Base-by-base conservation (phyloP, 1,140 invertebrate species). In the Zaprionus camerounensis region DNA sequence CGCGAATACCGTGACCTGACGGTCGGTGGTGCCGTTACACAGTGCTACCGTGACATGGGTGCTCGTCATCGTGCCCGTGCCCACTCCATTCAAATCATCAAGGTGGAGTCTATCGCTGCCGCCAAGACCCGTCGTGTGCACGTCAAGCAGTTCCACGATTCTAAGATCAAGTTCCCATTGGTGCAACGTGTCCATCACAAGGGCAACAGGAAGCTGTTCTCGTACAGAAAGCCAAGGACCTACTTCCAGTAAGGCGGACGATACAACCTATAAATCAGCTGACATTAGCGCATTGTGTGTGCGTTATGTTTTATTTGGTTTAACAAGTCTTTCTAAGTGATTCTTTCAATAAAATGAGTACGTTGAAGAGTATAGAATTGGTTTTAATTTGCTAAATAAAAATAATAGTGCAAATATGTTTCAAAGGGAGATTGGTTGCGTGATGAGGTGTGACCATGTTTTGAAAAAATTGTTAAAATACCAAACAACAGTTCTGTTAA, bases 31-130 rank as follows among this genome's bases (percentile, higher is more conserved):
- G 99, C 99, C 57, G 98, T 99, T 4, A 99, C 99, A 24, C 98
- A 99, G 93, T 99, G 98, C 94, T 99, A 99, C 94, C 95, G 98
- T 75, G 99, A 99, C 93, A 99, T 99, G 99, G 99, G 98, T 74
- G 99, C 99, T 46, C 95, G 98, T 82, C 99, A 99, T 94, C 96
- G 99, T 93, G 99, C 99, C 53, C 95, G 99, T 74, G 98, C 99
- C 64, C 98, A 99, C 92, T 97, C 98, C 6, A 99, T 99, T 83
- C 96, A 97, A 93, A 99, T 99, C 86, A 99, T 99, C 92, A 97
- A 98, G 94, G 98, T 99, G 69, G 97, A 99, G 93, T 94, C 96
- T 63, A 97, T 99, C 15, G 95, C 96, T 79, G 97, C 98, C 26
- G 93, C 94, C 12, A 97, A 98, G 79, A 98, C 98, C 91, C 95